Conservation (phyloP, 2,797 vertebrate genomes). For the Danio kyathit region DNA sequence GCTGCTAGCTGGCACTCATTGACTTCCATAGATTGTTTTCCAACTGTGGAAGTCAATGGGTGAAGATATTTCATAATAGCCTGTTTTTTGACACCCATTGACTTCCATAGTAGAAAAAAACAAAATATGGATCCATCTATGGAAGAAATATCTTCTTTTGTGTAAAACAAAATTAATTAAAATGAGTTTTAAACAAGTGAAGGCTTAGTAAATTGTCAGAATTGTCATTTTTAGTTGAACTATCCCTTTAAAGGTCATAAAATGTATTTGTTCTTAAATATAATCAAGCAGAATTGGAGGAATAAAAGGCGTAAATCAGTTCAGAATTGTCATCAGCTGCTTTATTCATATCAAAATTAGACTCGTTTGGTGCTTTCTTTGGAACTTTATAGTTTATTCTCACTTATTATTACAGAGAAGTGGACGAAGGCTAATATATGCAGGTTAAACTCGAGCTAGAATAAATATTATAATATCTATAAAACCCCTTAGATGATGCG, state of each 20-base stretch:
- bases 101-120: too few relatives aligned
- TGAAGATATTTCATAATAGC: too few relatives aligned
- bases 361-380: constrained; percentile 23
- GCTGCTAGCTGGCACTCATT: too few relatives aligned
- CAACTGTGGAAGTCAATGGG: too few relatives aligned
- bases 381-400: not conserved
- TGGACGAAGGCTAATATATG: constrained; percentile 2
- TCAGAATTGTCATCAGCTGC: constrained; percentile 48
- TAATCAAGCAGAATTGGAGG: not conserved
- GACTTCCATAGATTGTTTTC: too few relatives aligned
- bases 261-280: not conserved
- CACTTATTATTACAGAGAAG: not conserved
- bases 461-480: constrained; percentile 20
- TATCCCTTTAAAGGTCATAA: not conserved
- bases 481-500: constrained; percentile 45
- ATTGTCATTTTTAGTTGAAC: too few relatives aligned
- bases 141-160: too few relatives aligned
- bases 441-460: constrained; percentile 14
- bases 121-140: too few relatives aligned
- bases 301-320: not conserved
- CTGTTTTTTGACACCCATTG: too few relatives aligned
- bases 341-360: constrained; percentile 51
- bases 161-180: too few relatives aligned
- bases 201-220: too few relatives aligned
- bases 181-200: too few relatives aligned